Evolutionary conservation across 2,888 invertebrate species (phyloP).

Genomic region (Phalangium opilio): DNA sequence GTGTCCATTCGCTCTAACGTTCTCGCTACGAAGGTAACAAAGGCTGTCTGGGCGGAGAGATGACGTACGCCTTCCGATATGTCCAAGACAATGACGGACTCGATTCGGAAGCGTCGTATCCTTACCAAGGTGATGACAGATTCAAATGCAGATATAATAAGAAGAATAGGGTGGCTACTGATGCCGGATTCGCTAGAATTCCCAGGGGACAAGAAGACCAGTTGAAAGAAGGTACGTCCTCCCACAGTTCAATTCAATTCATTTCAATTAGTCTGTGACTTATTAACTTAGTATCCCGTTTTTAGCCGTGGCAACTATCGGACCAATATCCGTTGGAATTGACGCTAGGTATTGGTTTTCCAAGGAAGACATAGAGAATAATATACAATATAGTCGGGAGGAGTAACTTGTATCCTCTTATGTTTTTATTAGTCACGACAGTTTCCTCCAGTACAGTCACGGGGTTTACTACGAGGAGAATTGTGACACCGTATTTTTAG

Average conservation of each 20-base stretch:
- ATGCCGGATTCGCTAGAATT: constrained; percentile 62
- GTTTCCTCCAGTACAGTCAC: no score
- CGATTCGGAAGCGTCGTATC: constrained; percentile 34
- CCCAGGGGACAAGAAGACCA: constrained; percentile 53
- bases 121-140: constrained; percentile 23
- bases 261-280: no score
- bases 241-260: no score
- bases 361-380: no score
- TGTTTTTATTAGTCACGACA: no score
- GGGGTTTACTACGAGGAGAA: constrained; percentile 60
- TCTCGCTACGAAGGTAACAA: constrained; percentile 67
- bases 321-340: constrained; percentile 25
- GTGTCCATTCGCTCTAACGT: no score
- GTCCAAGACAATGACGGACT: constrained; percentile 29
- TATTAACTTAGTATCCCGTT: no score
- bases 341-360: constrained; percentile 23
- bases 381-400: no score
- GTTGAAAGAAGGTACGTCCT: constrained; percentile 53
- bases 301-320: constrained; percentile 26
- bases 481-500: constrained; percentile 52
- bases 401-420: no score
- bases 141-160: constrained; percentile 37
- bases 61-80: constrained; percentile 34
- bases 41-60: constrained; percentile 47
- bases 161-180: constrained; percentile 54